Base-by-base conservation (phyloP, 2,113 vertebrate genomes). In the Actenoides lindsayi region DNA sequence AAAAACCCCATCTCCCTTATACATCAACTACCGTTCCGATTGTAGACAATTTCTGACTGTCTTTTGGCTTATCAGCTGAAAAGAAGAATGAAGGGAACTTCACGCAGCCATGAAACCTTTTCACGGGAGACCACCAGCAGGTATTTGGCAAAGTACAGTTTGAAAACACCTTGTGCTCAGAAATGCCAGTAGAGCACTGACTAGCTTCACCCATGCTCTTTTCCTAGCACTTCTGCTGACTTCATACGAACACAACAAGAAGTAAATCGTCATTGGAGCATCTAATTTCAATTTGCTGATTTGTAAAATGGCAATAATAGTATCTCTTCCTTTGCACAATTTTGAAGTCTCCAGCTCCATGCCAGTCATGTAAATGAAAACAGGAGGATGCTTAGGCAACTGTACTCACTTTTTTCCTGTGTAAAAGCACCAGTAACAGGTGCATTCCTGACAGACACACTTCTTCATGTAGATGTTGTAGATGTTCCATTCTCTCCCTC, bases 361-460 rank as follows among this genome's bases (percentile, higher is more conserved):
- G n/a, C 15, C 24, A 64, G 21, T 82, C 2, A 0, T 4, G 16
- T 57, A 10, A 65, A 39, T 44, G 53, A 87, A 87, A 94, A 62
- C 10, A 62, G 31, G 7, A 48, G 17, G 11, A 9, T 77, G 25
- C 33, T 87, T 39, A 73, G 67, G 51, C 15, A 87, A 77, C 60
- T 7, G 10, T 6, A 33, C 17, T 73, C 0, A 13, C 20, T 44
- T 71, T 71, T 54, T 68, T 70, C 14, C 56, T 48, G 19, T 0
- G 3, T 13, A 27, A 73, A 60, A 76, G 35, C 35, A 30, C 11
- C 64, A 74, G 18, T 60, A 80, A 65, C 13, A 74, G 79, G 7
- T 27, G 13, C 5, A 44, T 51, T 97, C 71, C 68, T 78, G 39
- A 64, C 19, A 83, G 54, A 30, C n/a, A 37, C 19, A 51, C 16